Evolutionary conservation across 2,113 vertebrate genomes (phyloP).

Genomic region (Gobiocypris rarus): DNA sequence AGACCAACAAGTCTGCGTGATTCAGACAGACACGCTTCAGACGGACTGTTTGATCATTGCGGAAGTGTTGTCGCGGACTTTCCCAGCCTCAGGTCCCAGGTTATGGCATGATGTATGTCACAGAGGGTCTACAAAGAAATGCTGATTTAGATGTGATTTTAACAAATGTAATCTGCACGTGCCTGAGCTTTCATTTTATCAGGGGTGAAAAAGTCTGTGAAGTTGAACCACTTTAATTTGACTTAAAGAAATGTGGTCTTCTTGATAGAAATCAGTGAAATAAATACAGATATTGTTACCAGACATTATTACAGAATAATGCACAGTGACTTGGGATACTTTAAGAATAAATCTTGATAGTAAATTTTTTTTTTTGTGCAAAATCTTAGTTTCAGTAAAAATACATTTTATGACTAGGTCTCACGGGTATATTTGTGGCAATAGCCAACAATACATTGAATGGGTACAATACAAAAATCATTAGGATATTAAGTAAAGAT

Average conservation of each 20-base stretch:
- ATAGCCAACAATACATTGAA: no score
- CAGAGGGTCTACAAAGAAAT: neutral
- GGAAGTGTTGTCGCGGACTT: neutral
- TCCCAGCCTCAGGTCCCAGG: neutral
- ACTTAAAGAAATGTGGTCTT: neutral
- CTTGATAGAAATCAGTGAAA: neutral
- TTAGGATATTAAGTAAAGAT: no score
- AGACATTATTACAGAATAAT: neutral
- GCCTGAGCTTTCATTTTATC: neutral
- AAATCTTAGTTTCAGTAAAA: neutral
- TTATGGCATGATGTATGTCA: neutral
- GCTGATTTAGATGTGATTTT: neutral
- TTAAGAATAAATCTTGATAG: neutral
- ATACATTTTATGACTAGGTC: neutral
- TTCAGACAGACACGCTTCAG: conserved; percentile 46
- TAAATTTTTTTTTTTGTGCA: neutral
- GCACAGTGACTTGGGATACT: neutral
- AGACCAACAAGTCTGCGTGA: conserved; percentile 9
- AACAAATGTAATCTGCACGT: neutral
- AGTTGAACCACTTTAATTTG: neutral
- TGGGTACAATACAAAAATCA: no score
- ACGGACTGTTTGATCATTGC: conserved; percentile 45
- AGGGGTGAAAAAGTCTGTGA: neutral
- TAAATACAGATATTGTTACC: neutral
- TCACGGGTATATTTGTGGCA: no score